Conservation (phyloP, 2,113 vertebrate species). For the Melanotaenia duboulayi region DNA sequence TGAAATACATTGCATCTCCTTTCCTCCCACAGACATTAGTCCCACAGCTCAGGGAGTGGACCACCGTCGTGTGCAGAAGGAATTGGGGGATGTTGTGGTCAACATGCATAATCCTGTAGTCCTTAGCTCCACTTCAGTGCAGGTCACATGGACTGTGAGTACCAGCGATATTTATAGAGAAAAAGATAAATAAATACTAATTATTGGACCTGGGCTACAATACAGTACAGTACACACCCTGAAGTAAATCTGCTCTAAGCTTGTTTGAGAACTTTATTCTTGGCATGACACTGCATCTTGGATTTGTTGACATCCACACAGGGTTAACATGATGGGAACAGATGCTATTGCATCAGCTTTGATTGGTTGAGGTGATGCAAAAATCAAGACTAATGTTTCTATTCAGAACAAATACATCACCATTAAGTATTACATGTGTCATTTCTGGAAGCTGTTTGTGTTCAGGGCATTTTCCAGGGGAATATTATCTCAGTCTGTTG, state of each 20-base stretch:
- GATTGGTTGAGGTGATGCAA: constrained; percentile 69
- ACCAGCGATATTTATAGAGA: neutral
- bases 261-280: constrained; percentile 48
- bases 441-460: constrained; percentile 62
- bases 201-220: neutral
- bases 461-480: constrained; percentile 59
- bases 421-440: constrained; percentile 73
- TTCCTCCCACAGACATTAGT: constrained; percentile 89
- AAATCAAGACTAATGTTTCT: constrained; percentile 79
- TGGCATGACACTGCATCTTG: constrained; percentile 40
- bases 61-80: constrained; percentile 98
- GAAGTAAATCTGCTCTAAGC: constrained; percentile 31
- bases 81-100: constrained; percentile 94
- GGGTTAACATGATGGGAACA: constrained; percentile 52
- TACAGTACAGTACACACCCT: neutral
- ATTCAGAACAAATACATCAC: constrained; percentile 74
- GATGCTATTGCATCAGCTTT: constrained; percentile 72
- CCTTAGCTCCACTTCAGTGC: constrained; percentile 92
- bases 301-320: constrained; percentile 42
- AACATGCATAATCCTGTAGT: constrained; percentile 95
- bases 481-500: constrained; percentile 68
- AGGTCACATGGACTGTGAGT: constrained; percentile 98
- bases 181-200: neutral
- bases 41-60: constrained; percentile 97
- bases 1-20: constrained; percentile 7